Base-by-base conservation (phyloP, 2,888 invertebrate genomes). In the Idaea straminata region DNA sequence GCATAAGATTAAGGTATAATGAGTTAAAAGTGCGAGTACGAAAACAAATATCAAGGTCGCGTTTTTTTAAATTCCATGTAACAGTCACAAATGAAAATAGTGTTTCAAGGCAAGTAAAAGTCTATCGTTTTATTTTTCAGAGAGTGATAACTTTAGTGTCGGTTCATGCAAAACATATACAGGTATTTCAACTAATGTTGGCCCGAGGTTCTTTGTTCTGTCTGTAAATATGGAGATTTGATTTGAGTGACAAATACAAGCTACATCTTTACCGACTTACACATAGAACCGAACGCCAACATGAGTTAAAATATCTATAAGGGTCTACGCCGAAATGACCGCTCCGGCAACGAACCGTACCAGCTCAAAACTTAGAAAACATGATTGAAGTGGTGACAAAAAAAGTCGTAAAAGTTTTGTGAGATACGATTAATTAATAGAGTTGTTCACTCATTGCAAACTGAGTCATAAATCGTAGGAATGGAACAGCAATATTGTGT, bases 91-190 rank as follows among this genome's bases (percentile, higher is more conserved):
- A 47, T 47, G 47, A 47, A 10, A 47, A 47, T 10, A 47, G 6
- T 47, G 47, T 47, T 47, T 47, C 3, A 47, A 47, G 47, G 13
- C 47, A 47, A 47, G 47, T 47, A 13, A 10, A 47, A 47, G 47
- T 10, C 47, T 47, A 47, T 47, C 10, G 47, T 36, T 36, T 36
- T 36, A 36, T 47, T 47, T 47, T 7, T 47, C 13, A 13, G 4
- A 38, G 38, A 47, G 10, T 47, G 47, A 47, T 47, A 47, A 47
- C 47, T 47, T 47, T 10, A 47, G 10, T 47, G 47, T 47, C 47
- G 13, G 47, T 47, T 59, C 63, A 63, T 63, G 63, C 63, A 63
- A 59, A 15, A 63, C 57, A 63, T 57, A 62, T n/a, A 63, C 10
- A n/a, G 16, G 15, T 62, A 35, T 16, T 62, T 38, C 13, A 25